Evolutionary conservation across 1,140 invertebrate genomes (phyloP).

Genomic region (Onthophagus taurus): DNA sequence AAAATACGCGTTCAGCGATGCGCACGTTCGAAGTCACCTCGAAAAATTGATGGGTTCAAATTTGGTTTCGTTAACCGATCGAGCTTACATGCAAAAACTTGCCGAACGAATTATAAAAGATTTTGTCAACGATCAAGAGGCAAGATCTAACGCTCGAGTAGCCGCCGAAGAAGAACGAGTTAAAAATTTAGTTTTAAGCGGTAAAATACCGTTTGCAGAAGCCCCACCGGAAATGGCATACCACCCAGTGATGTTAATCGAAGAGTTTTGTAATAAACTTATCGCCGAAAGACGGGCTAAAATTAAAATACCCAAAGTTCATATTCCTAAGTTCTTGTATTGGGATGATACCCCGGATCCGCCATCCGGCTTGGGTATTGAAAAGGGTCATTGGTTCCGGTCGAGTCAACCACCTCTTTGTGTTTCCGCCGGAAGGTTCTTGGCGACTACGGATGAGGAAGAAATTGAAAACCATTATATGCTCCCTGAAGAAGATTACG

Average conservation of each 20-base stretch:
- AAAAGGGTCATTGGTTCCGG: conserved; percentile 32
- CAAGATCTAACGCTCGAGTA: too few species aligned
- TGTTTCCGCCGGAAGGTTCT: conserved; percentile 22
- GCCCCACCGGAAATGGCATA: conserved; percentile 51
- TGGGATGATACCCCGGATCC: conserved; percentile 37
- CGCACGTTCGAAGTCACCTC: conserved; percentile 36
- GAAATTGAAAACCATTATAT: conserved; percentile 38
- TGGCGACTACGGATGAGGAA: conserved; percentile 14
- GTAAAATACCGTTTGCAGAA: conserved; percentile 50
- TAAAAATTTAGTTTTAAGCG: conserved; percentile 53
- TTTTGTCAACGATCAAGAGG: too few species aligned
- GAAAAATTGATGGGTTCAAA: conserved; percentile 56
- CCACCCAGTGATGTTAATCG: conserved; percentile 54
- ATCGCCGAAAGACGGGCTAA: conserved; percentile 14
- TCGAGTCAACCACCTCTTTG: conserved; percentile 26
- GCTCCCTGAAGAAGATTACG: too few species aligned
- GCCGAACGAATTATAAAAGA: conserved; percentile 49
- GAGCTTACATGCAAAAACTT: conserved; percentile 53
- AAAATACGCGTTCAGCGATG: conserved; percentile 6
- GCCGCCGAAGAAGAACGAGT: conserved; percentile 53
- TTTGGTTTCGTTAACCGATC: conserved; percentile 52
- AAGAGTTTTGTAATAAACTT: conserved; percentile 40
- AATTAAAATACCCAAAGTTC: conserved; percentile 32
- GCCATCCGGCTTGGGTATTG: conserved; percentile 33
- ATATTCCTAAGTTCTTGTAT: conserved; percentile 34